Conservation (phyloP, 64 coral and sea anemone genomes). For the Montipora sp. region DNA sequence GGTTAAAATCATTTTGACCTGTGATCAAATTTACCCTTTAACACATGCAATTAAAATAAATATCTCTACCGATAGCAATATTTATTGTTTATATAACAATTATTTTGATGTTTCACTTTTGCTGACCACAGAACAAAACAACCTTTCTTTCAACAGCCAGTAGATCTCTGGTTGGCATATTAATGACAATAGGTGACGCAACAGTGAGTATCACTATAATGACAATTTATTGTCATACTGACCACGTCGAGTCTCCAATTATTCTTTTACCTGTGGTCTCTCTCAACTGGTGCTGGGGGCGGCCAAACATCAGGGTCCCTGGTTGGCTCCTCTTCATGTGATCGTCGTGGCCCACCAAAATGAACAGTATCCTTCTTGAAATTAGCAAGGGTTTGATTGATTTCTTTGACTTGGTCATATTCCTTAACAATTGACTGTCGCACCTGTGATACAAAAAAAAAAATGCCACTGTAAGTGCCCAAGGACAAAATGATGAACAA, state of each 20-base stretch:
- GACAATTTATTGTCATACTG: not conserved
- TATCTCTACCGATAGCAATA: too few species aligned
- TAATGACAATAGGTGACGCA: too few species aligned
- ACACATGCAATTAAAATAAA: too few species aligned
- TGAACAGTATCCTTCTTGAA: conserved; percentile 99
- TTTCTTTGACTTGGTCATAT: conserved; percentile 98
- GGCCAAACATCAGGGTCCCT: conserved; percentile 99
- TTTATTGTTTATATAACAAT: too few species aligned
- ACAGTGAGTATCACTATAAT: too few species aligned
- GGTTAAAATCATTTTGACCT: too few species aligned
- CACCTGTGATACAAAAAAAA: conserved; percentile 41
- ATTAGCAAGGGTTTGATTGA: conserved; percentile 95
- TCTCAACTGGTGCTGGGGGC: conserved; percentile 91
- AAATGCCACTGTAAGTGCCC: not conserved
- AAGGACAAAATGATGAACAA: not conserved
- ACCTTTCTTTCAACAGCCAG: too few species aligned
- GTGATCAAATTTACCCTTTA: too few species aligned
- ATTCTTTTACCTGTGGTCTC: conserved; percentile 84
- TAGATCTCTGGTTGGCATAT: too few species aligned
- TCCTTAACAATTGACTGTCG: conserved; percentile 92
- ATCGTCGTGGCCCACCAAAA: conserved; percentile 76
- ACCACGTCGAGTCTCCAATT: too few species aligned
- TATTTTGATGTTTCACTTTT: too few species aligned
- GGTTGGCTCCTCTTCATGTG: conserved; percentile 92
- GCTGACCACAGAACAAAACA: too few species aligned